Evolutionary conservation across 2,888 invertebrate genomes (phyloP), one percentile per base, ranked within the genome.

Genomic region (Oxycera nigricornis): DNA sequence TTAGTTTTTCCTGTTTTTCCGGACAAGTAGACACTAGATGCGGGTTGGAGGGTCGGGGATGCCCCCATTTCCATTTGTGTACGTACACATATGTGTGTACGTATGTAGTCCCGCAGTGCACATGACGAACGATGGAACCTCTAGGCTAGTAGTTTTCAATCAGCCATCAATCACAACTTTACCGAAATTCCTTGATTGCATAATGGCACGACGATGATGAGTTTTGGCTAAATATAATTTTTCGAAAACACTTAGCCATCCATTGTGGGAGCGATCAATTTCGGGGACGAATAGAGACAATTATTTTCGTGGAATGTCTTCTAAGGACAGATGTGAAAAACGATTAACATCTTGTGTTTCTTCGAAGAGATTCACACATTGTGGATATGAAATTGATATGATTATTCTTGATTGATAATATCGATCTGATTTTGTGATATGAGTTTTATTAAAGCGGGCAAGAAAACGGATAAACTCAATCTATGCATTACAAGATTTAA

Each of bases 181-280:
- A 31, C 31, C n/a, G 61, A 31, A 61, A 61, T 61, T 31, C 31
- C 17, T 26, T 28, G 31, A 31, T 55, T 61, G 20, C 61, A 31
- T 61, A 61, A 61, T 30, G 28, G 31, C 14, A 26, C n/a, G 59
- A 14, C 17, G 22, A 55, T 9, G 20, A 61, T 11, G 26, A 20
- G 26, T n/a, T 61, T 11, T 31, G 14, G 61, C 61, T 61, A 61
- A 61, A 61, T 61, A 61, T 61, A 61, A 61, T 61, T 31, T 61
- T 61, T 61, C 31, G 17, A 61, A 30, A 61, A 20, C 31, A 61
- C 61, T 61, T 61, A 30, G 61, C 30, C 30, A 28, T 31, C 61
- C 31, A 61, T 61, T 61, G 61, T 61, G 26, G 31, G 28, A 57
- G 2, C 17, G 46, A 46, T n/a, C 17, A 46, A 46, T 46, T n/a